Percentiles rank a stretch among this genome's conserved stretches.
These are phyloP conservation scores for Phaedon cochleariae DNA, from an alignment of 2,888 invertebrate genomes.

Conservation along the genomic window DNA sequence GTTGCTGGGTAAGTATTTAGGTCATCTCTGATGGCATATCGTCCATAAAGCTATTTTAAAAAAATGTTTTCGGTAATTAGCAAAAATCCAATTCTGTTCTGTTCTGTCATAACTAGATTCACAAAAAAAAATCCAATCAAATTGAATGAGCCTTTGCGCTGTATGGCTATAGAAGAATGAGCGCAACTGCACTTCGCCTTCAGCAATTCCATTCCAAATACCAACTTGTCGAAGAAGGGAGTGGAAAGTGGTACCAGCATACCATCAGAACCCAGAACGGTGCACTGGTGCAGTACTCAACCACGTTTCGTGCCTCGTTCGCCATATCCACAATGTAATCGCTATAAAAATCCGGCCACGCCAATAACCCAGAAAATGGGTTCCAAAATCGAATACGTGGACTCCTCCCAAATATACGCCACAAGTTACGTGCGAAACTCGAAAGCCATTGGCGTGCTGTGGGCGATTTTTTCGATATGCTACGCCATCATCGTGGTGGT, in stretches of 20 bases:
- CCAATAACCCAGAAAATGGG: slow-evolving; percentile 72
- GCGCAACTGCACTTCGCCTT: not conserved
- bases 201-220: not conserved
- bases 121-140: not conserved
- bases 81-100: too few species aligned
- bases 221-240: slow-evolving; percentile 21
- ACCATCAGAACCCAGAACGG: not conserved
- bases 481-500: slow-evolving; percentile 95
- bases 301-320: slow-evolving; percentile 13
- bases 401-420: slow-evolving; percentile 89
- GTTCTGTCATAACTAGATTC: too few species aligned
- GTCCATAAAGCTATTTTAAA: too few species aligned
- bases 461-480: slow-evolving; percentile 98
- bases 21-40: too few species aligned
- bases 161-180: too few species aligned
- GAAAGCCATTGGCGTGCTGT: slow-evolving; percentile 94
- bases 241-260: slow-evolving; percentile 31
- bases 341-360: not conserved
- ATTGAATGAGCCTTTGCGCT: too few species aligned
- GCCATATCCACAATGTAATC: slow-evolving; percentile 12
- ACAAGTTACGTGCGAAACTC: slow-evolving; percentile 91
- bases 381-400: slow-evolving; percentile 92
- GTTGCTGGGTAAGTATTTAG: too few species aligned
- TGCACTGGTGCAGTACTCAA: slow-evolving; percentile 20
- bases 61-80: too few species aligned